Conservation (phyloP, 2,888 invertebrate species). For the Drosophila borborema region DNA sequence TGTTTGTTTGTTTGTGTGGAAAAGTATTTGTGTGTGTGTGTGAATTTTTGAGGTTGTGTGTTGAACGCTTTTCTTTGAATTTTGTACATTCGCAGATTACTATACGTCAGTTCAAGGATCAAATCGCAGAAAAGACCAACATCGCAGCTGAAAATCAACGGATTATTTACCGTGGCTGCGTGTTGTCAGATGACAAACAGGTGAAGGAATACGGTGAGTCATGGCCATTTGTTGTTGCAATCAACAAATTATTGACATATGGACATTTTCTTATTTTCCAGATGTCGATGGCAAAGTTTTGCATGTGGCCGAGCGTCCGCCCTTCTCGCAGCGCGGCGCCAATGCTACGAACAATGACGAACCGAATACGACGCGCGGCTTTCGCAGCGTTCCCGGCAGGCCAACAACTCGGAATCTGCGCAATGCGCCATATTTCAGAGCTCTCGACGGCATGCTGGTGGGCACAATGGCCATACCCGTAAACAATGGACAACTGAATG, state of each 20-base stretch:
- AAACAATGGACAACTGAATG: conserved; percentile 61
- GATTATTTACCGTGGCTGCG: conserved; percentile 97
- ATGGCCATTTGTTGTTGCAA: conserved; percentile 1
- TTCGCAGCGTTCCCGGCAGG: conserved; percentile 82
- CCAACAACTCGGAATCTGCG: conserved; percentile 77
- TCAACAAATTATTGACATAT: not conserved
- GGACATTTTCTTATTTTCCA: conserved; percentile 76
- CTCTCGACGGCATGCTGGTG: conserved; percentile 84
- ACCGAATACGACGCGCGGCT: conserved; percentile 74
- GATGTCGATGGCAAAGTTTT: conserved; percentile 96
- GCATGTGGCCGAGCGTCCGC: conserved; percentile 95
- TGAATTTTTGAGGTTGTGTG: conserved; percentile 56
- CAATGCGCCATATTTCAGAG: conserved; percentile 83
- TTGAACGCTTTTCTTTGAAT: conserved; percentile 16
- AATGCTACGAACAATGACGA: conserved; percentile 70
- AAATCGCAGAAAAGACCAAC: conserved; percentile 91
- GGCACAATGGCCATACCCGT: conserved; percentile 85
- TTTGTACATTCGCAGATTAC: conserved; percentile 87
- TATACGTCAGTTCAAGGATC: conserved; percentile 92
- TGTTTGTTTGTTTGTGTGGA: conserved; percentile 12
- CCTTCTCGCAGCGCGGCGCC: conserved; percentile 87
- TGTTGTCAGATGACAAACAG: conserved; percentile 94
- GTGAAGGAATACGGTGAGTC: conserved; percentile 92
- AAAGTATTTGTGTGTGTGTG: conserved; percentile 6
- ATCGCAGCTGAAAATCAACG: conserved; percentile 94